Evolutionary conservation across 2,888 invertebrate species (phyloP), one percentile per base, ranked within the genome.

Genomic region (Xestia ashworthii): DNA sequence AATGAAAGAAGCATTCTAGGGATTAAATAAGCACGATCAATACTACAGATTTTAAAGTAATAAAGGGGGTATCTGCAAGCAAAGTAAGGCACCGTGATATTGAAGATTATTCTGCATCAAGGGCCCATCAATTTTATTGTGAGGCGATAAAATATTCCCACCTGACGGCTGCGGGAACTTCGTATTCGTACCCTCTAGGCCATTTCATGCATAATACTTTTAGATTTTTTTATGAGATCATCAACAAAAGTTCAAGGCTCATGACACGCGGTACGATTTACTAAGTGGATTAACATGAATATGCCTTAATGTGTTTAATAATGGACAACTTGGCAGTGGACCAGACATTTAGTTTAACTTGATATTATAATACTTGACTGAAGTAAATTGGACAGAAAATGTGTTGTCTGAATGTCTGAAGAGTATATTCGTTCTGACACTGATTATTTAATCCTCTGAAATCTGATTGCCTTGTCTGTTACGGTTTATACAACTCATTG

Each of bases 51-150:
- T 74, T 66, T 65, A 38, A 46, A 68, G 64, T 75, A 77, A 82
- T 83, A 80, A 82, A 78, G 74, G 60, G 50, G 66, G 53, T 72
- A 64, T 75, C 80, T 81, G 84, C 89, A 86, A 87, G 88, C 83
- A 86, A 90, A 90, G 91, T 92, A 91, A 93, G 92, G 88, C 90
- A 90, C 91, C 93, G 92, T 94, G 93, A 91, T 94, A 94, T 95
- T 94, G 91, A 86, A 91, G 90, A 93, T 93, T 94, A 93, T 93
- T 94, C 92, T 92, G 90, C 92, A 91, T 86, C 90, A 91, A 85
- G 82, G 88, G 88, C 85, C 87, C 84, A 91, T 93, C 91, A 92
- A 94, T 93, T 93, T 92, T 86, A 89, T 91, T 92, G 91, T 89
- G 90, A 87, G 82, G 80, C 85, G 87, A 90, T 91, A 92, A 92